Evolutionary conservation across 2,888 invertebrate species (phyloP).

Genomic region (Drosophila fungiperda): DNA sequence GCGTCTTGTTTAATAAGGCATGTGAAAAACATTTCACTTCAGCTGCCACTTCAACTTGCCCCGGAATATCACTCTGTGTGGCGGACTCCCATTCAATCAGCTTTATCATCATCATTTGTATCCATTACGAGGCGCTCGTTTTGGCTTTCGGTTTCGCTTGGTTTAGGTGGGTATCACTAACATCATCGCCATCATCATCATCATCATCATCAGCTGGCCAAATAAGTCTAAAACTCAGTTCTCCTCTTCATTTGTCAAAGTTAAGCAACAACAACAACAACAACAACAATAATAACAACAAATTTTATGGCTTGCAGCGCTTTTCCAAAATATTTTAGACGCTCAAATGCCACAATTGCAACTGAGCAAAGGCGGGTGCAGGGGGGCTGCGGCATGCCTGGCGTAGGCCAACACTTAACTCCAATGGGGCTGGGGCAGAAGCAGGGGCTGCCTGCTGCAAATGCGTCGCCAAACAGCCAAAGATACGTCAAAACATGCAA

Average conservation of each 20-base stretch:
- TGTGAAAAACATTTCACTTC: slow-evolving; percentile 69
- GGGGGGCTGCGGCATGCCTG: slow-evolving; percentile 33
- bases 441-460: slow-evolving; percentile 26
- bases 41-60: slow-evolving; percentile 34
- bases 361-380: neutral
- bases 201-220: slow-evolving; percentile 51
- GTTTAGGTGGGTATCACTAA: slow-evolving; percentile 17
- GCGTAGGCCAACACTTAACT: slow-evolving; percentile 62
- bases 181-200: slow-evolving; percentile 8
- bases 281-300: slow-evolving; percentile 21
- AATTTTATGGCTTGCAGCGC: slow-evolving; percentile 50
- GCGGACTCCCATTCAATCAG: slow-evolving; percentile 32
- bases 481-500: slow-evolving; percentile 42
- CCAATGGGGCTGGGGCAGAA: slow-evolving; percentile 20
- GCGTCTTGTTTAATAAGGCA: slow-evolving; percentile 68
- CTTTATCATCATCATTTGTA: slow-evolving; percentile 77
- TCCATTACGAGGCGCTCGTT: slow-evolving; percentile 69
- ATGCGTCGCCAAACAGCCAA: slow-evolving; percentile 53
- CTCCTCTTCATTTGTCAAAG: slow-evolving; percentile 75
- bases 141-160: slow-evolving; percentile 60
- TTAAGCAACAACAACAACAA: slow-evolving; percentile 51
- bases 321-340: slow-evolving; percentile 60
- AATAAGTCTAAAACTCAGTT: slow-evolving; percentile 47
- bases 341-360: slow-evolving; percentile 54
- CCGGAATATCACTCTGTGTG: neutral